Evolutionary conservation across 2,888 invertebrate species (phyloP).

Genomic region (Phaonia tiefii): DNA sequence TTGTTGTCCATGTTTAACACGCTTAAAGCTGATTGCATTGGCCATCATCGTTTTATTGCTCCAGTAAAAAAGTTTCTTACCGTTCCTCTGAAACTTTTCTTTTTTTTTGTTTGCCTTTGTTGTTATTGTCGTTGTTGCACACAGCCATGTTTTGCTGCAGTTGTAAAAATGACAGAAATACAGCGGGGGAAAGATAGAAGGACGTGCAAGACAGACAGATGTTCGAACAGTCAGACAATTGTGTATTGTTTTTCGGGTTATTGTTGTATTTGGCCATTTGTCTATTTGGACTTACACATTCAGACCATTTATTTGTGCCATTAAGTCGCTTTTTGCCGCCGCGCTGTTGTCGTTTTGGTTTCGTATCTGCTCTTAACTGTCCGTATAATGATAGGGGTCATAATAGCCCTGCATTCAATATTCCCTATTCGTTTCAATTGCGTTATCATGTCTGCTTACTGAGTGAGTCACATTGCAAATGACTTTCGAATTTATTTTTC

Average conservation of each 20-base stretch:
- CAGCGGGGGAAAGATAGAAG: neutral
- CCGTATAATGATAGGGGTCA: conserved; percentile 53
- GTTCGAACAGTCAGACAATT: conserved; percentile 40
- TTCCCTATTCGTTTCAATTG: conserved; percentile 16
- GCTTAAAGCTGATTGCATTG: conserved; percentile 54
- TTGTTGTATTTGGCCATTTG: conserved; percentile 35
- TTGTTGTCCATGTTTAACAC: conserved; percentile 62
- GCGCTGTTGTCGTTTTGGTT: neutral
- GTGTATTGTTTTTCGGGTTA: neutral
- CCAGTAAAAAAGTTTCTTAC: conserved; percentile 4
- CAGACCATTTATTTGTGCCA: conserved; percentile 60
- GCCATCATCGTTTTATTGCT: conserved; percentile 22
- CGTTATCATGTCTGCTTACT: no score
- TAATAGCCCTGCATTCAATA: conserved; percentile 59
- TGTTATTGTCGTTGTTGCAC: no score
- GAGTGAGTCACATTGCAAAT: no score
- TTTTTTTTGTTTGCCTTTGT: no score
- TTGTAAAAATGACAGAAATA: conserved; percentile 52
- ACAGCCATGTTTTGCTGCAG: conserved; percentile 21
- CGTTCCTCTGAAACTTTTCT: conserved; percentile 14
- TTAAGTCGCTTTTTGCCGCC: conserved; percentile 41
- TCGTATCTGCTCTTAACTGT: conserved; percentile 43
- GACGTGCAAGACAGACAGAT: neutral
- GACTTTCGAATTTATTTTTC: no score
- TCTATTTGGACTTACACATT: neutral